Evolutionary conservation across 2,888 invertebrate species (phyloP).

Genomic region (Megalurothrips usitatus): DNA sequence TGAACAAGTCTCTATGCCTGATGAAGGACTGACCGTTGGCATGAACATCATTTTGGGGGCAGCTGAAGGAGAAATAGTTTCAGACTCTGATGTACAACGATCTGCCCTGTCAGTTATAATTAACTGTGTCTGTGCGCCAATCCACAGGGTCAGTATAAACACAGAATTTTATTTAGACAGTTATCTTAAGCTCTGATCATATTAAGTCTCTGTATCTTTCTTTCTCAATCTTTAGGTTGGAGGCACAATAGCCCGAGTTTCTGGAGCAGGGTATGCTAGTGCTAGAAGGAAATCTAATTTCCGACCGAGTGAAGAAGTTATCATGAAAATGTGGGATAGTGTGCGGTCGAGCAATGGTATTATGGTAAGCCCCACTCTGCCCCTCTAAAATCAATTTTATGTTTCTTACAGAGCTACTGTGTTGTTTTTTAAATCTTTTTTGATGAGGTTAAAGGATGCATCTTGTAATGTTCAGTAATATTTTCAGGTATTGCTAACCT

Average conservation of each 20-base stretch:
- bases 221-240: slow-evolving; percentile 42
- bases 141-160: slow-evolving; percentile 60
- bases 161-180: slow-evolving; percentile 27
- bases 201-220: slow-evolving; percentile 37
- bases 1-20: slow-evolving; percentile 67
- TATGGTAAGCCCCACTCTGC: slow-evolving; percentile 78
- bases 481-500: slow-evolving; percentile 68
- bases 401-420: no score
- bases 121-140: slow-evolving; percentile 91
- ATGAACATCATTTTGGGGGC: slow-evolving; percentile 77
- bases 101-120: slow-evolving; percentile 85
- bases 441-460: background rate
- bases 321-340: slow-evolving; percentile 91
- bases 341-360: slow-evolving; percentile 93
- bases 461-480: slow-evolving; percentile 31
- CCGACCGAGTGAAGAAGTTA: slow-evolving; percentile 74
- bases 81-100: slow-evolving; percentile 87
- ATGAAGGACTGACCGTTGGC: slow-evolving; percentile 71
- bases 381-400: background rate
- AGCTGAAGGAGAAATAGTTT: slow-evolving; percentile 85
- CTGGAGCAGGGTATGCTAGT: slow-evolving; percentile 51
- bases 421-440: background rate
- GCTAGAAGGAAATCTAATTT: slow-evolving; percentile 59
- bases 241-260: slow-evolving; percentile 51
- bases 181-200: background rate